Evolutionary conservation across 2,797 vertebrate genomes (phyloP).

Genomic region (Mormyrops attenuatus): DNA sequence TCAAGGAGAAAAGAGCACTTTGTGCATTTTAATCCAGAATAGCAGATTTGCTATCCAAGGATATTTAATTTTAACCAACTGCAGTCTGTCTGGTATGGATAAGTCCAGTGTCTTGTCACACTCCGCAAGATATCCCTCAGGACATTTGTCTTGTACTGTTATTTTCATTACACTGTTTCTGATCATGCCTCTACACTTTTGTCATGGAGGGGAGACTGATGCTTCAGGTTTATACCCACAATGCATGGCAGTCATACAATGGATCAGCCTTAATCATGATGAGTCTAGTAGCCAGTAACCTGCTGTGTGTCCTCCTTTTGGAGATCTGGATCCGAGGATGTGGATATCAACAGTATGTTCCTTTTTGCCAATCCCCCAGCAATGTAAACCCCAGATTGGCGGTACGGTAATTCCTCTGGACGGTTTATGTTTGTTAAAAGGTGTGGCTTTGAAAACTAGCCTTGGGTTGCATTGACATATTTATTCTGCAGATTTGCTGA

Average conservation of each 20-base stretch:
- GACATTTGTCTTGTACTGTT: not conserved
- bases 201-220: not conserved
- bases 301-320: not conserved
- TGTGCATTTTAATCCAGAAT: not conserved
- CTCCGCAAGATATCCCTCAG: not conserved
- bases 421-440: not conserved
- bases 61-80: not conserved
- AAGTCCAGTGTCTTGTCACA: not conserved
- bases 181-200: not conserved
- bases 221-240: not conserved
- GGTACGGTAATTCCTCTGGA: not conserved
- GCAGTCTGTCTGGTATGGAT: not conserved
- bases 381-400: not conserved
- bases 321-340: not conserved
- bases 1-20: not conserved
- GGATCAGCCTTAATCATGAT: not conserved
- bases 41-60: not conserved
- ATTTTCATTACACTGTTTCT: not conserved
- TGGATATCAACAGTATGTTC: not conserved
- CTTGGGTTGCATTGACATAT: not conserved
- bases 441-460: not conserved
- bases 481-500: not conserved
- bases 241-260: not conserved
- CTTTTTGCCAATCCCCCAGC: not conserved
- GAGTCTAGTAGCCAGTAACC: not conserved